These are phyloP conservation scores for Melikaiella ostensackeni DNA, from an alignment of 2,888 invertebrate genomes.

Conservation along the genomic window DNA sequence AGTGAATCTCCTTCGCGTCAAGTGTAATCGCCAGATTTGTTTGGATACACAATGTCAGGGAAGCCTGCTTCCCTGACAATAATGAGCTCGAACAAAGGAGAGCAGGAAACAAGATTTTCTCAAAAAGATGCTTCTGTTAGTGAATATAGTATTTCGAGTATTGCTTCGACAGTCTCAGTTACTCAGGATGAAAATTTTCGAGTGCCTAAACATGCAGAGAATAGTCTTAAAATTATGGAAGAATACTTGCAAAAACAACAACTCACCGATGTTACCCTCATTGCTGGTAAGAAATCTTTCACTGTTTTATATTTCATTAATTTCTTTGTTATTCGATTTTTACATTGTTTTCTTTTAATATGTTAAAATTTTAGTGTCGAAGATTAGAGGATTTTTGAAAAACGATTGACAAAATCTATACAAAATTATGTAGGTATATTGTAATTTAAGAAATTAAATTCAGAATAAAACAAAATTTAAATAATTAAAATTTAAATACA, in stretches of 20 bases:
- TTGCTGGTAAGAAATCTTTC: conserved; percentile 81
- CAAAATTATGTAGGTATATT: background rate
- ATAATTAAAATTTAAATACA: no score
- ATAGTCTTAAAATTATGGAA: conserved; percentile 89
- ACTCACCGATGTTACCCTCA: conserved; percentile 91
- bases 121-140: conserved; percentile 68
- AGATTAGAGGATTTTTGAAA: background rate
- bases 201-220: conserved; percentile 89
- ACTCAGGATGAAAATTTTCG: conserved; percentile 89
- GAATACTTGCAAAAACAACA: conserved; percentile 89
- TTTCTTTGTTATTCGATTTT: background rate
- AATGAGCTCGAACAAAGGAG: conserved; percentile 58
- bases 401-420: background rate
- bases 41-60: conserved; percentile 33
- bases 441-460: no score
- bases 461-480: no score
- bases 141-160: conserved; percentile 72
- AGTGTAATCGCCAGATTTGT: conserved; percentile 21
- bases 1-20: conserved; percentile 4
- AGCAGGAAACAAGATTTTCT: conserved; percentile 60
- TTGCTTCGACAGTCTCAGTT: conserved; percentile 72
- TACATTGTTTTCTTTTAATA: background rate
- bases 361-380: background rate
- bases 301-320: no score
- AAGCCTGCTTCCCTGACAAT: conserved; percentile 40